Evolutionary conservation across 2,113 vertebrate species (phyloP).

Genomic region (Sula dactylatra): DNA sequence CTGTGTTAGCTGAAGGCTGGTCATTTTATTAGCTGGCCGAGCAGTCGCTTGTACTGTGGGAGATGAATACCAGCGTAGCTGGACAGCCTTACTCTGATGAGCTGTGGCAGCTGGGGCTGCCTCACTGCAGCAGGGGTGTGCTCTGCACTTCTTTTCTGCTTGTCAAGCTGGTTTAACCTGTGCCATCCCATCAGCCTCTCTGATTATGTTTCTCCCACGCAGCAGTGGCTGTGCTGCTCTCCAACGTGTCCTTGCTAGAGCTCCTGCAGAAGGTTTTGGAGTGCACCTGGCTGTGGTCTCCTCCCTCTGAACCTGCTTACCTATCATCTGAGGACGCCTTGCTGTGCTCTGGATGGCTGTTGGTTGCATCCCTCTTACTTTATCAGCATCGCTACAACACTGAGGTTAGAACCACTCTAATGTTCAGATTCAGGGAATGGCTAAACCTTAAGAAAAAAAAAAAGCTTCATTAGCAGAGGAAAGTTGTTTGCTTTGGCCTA

Average conservation of each 20-base stretch:
- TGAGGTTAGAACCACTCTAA: constrained; percentile 78
- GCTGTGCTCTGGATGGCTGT: constrained; percentile 83
- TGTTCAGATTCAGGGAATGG: background rate
- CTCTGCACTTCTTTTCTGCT: background rate
- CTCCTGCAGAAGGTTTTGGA: constrained; percentile 83
- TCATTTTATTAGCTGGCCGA: background rate
- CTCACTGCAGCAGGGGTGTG: background rate
- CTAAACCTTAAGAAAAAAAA: background rate
- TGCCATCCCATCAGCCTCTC: background rate
- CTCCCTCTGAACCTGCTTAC: background rate
- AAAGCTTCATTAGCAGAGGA: background rate
- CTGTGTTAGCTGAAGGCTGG: background rate
- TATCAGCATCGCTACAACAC: constrained; percentile 79
- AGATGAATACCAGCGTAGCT: background rate
- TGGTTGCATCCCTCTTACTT: constrained; percentile 81
- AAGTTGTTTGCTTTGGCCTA: background rate
- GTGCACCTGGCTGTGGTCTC: constrained; percentile 65
- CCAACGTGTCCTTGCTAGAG: constrained; percentile 81
- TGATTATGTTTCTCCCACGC: background rate
- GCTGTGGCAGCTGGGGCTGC: background rate
- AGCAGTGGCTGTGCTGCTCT: constrained; percentile 88
- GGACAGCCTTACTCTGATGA: background rate
- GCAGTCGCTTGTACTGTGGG: background rate
- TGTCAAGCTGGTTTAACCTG: background rate
- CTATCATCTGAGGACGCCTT: constrained; percentile 53